phyloP scores from a whole-genome alignment of 2,113 vertebrate genomes.

The Nanorana parkeri region DNA sequence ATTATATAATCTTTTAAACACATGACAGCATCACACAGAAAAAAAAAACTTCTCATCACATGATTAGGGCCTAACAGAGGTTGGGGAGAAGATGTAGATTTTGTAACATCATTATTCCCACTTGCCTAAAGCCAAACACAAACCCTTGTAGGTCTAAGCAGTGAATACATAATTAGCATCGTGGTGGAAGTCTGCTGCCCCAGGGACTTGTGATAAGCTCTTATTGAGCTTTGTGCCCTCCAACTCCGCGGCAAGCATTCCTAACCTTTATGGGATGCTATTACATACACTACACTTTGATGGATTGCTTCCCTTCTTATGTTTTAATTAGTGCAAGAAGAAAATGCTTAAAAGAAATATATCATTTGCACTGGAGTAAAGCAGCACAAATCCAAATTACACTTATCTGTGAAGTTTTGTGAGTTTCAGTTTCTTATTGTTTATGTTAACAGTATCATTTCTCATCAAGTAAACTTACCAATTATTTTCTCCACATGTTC shows the following conservation, averaged over 20 bases:
- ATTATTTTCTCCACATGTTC: too few species aligned
- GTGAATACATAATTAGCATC: conserved; percentile 23
- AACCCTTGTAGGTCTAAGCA: conserved; percentile 37
- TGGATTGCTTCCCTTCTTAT: conserved; percentile 42
- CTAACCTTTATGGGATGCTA: conserved; percentile 42
- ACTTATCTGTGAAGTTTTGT: not conserved
- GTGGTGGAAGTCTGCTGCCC: conserved; percentile 36
- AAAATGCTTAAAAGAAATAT: conserved; percentile 3
- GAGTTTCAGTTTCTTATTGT: not conserved
- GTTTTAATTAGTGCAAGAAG: conserved; percentile 41
- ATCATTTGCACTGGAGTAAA: conserved; percentile 4
- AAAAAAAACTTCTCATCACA: conserved; percentile 24
- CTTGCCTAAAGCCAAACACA: conserved; percentile 40
- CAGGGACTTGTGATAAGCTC: conserved; percentile 42
- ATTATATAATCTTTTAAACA: conserved; percentile 9
- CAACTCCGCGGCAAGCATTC: conserved; percentile 8
- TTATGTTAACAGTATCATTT: not conserved
- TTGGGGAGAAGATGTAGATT: conserved; percentile 39
- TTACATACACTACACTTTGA: conserved; percentile 35
- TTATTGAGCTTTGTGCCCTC: conserved; percentile 37
- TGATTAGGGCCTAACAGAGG: not conserved
- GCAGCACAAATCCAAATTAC: not conserved
- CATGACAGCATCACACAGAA: not conserved
- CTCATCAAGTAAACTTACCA: too few species aligned
- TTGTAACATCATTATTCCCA: conserved; percentile 19